Percentiles rank a stretch among this genome's conserved stretches.
Evolutionary conservation across 1,140 invertebrate genomes (phyloP).

Genomic region (Procambarus virginalis): DNA sequence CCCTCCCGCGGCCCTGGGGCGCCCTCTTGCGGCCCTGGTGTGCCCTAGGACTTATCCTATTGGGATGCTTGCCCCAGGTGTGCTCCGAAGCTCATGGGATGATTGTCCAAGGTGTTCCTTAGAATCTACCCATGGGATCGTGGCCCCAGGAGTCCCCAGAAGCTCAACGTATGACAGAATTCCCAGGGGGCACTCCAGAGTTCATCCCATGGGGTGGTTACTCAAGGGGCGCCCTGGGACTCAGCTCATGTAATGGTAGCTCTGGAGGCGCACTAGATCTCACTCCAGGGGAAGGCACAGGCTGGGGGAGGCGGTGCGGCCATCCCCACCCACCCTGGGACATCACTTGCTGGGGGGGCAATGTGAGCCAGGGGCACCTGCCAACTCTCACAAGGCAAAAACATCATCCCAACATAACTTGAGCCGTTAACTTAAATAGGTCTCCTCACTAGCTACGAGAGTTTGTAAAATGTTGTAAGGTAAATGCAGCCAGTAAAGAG

Average conservation of each 20-base stretch:
- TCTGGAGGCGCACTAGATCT: background rate
- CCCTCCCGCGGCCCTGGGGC: slow-evolving; percentile 1
- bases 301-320: background rate
- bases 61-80: too few species aligned
- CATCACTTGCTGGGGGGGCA: slow-evolving; percentile 32
- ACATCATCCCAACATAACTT: slow-evolving; percentile 30
- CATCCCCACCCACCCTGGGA: slow-evolving; percentile 27
- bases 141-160: too few species aligned
- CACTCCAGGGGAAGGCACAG: background rate
- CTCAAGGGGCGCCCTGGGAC: too few species aligned
- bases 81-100: too few species aligned
- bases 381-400: slow-evolving; percentile 16
- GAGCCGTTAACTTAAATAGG: slow-evolving; percentile 9
- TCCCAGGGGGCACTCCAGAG: too few species aligned
- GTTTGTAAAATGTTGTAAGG: slow-evolving; percentile 19
- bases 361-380: slow-evolving; percentile 27
- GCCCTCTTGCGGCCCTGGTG: background rate
- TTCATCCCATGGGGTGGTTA: background rate
- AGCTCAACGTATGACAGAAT: too few species aligned
- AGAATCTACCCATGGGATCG: too few species aligned
- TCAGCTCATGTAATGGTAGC: background rate
- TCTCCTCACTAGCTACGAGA: slow-evolving; percentile 10
- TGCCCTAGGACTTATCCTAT: background rate
- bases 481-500: slow-evolving; percentile 8
- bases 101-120: too few species aligned